These are phyloP conservation scores for Drosophila maculinotata DNA, from an alignment of 2,888 invertebrate species.

Conservation along the genomic window DNA sequence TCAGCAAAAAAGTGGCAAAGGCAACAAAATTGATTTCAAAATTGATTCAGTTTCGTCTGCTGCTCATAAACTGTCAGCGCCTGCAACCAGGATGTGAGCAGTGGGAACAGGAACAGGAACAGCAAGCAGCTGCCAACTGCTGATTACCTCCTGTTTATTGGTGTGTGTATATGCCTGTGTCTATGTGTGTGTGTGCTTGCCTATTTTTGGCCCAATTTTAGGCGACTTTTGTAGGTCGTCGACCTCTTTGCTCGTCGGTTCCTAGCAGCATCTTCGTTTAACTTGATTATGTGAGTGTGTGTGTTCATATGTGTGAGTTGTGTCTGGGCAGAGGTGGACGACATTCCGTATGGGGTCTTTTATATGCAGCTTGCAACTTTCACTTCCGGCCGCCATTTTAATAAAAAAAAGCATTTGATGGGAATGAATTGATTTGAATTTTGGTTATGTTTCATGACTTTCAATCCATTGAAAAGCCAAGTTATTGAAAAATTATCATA, in stretches of 20 bases:
- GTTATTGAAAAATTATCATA: no score
- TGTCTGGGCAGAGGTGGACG: constrained; percentile 32
- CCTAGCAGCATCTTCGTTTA: constrained; percentile 30
- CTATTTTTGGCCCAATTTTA: constrained; percentile 62
- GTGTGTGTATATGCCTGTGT: neutral
- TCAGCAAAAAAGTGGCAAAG: constrained; percentile 26
- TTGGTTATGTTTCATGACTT: no score
- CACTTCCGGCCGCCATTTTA: constrained; percentile 25
- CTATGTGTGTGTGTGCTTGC: constrained; percentile 16
- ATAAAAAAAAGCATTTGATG: no score
- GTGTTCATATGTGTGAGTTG: constrained; percentile 14
- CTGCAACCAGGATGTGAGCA: constrained; percentile 20
- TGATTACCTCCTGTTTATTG: constrained; percentile 10
- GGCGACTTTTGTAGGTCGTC: constrained; percentile 61
- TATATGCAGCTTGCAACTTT: constrained; percentile 1
- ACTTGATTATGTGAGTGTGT: constrained; percentile 10
- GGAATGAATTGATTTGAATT: no score
- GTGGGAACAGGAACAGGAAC: constrained; percentile 10
- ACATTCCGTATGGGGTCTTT: constrained; percentile 2
- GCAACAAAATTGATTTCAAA: constrained; percentile 49
- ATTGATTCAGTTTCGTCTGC: constrained; percentile 42
- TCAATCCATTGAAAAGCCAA: no score
- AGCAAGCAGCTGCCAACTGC: constrained; percentile 48
- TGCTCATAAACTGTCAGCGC: constrained; percentile 59
- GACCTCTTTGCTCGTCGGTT: constrained; percentile 46